Base-by-base conservation (phyloP, 2,797 vertebrate genomes). In the Tolypeutes matacus region DNA sequence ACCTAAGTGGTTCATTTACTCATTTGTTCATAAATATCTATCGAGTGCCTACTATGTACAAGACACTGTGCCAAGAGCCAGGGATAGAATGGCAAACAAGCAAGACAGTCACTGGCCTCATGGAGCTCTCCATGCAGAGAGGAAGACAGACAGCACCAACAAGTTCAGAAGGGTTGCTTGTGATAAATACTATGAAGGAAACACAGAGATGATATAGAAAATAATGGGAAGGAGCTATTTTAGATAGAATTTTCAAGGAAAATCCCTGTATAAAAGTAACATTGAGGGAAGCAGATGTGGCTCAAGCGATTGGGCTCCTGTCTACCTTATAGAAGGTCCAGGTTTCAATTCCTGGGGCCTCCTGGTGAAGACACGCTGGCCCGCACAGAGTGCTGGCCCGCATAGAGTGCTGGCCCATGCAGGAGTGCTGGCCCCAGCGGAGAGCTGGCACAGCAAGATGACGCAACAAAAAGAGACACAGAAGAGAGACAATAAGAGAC, bases 171-270 rank as follows among this genome's bases (percentile, higher is more conserved):
- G 53, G 42, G 23, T 75, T 46, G 58, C 72, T 23, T 78, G 7
- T 53, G 13, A 87, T 87, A 67, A 86, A 73, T 20, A 15, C 17
- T 75, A 23, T 34, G 17, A 93, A 88, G 51, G 25, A 84, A 91
- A 75, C 2, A 73, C 20, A 36, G 0, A 14, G 11, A 73, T 29
- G 11, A 87, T 56, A 62, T 56, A 82, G 12, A 64, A 69, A 70
- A 81, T 60, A 86, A 56, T 17, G 39, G 6, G n/a, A 91, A 60
- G 25, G 11, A 87, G 31, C 20, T 73, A 73, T 75, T 84, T 84
- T 62, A 73, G 65, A 39, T 91, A 34, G 20, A 5, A 69, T 81
- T 81, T 84, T 92, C 84, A 77, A 27, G n/a, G 36, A 95, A 93
- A 29, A 4, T 31, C n/a, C 76, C 73, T 69, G 53, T 62, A 25